A percentile compares a stretch with the other conserved stretches of the same genome.
These are phyloP conservation scores for Philypnodon macrostomus DNA, from an alignment of 2,797 vertebrate genomes.

Conservation along the genomic window DNA sequence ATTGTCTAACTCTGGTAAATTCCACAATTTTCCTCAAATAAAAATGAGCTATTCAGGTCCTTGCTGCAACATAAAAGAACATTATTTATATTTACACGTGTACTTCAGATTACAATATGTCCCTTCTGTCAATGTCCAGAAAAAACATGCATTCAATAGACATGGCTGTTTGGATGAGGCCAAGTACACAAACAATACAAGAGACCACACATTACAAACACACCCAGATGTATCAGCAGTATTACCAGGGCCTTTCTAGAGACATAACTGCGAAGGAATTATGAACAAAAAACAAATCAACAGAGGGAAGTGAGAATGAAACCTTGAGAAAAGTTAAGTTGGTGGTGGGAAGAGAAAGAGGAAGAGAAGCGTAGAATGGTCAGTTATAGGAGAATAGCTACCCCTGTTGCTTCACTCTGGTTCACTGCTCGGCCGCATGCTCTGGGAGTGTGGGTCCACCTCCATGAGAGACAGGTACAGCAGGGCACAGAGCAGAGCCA, in stretches of 20 bases:
- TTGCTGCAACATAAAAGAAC: slow-evolving; percentile 25
- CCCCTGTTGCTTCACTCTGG: slow-evolving; percentile 64
- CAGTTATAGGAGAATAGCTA: slow-evolving; percentile 62
- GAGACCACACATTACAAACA: neutral
- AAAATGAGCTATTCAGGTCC: slow-evolving; percentile 12
- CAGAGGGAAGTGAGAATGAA: slow-evolving; percentile 46
- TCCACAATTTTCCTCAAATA: slow-evolving; percentile 23
- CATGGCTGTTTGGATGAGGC: slow-evolving; percentile 19
- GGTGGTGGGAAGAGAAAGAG: slow-evolving; percentile 44
- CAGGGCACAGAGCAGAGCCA: slow-evolving; percentile 67
- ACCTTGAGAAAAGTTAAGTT: slow-evolving; percentile 31
- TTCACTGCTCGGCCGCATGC: slow-evolving; percentile 62
- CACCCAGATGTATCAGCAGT: neutral
- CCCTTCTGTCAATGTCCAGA: slow-evolving; percentile 22
- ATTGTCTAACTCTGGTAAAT: slow-evolving; percentile 15
- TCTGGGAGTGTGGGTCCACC: slow-evolving; percentile 69
- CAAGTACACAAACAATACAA: no score
- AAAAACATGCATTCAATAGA: slow-evolving; percentile 34
- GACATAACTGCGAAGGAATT: neutral
- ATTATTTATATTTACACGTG: slow-evolving; percentile 1
- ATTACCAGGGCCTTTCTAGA: neutral
- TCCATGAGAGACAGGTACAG: slow-evolving; percentile 78
- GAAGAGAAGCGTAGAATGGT: slow-evolving; percentile 53
- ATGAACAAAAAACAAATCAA: slow-evolving; percentile 11
- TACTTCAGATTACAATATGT: no score